phyloP scores from a whole-genome alignment of 2,888 invertebrate species.

The Spodoptera exigua region DNA sequence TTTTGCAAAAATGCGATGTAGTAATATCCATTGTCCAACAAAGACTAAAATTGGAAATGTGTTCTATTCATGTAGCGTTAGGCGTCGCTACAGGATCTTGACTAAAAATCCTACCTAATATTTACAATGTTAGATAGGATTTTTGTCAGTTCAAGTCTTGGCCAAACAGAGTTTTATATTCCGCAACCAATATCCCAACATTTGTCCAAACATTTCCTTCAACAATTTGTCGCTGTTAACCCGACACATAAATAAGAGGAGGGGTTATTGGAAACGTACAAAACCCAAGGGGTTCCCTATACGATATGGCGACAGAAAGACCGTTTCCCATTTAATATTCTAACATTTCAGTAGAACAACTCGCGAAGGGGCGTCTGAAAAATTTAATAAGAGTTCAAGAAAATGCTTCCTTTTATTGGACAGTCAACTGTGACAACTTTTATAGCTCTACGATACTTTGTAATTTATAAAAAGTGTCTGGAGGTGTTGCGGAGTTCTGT shows the following conservation, averaged over 20 bases:
- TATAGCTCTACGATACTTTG: conserved; percentile 54
- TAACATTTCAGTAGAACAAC: conserved; percentile 57
- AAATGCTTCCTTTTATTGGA: conserved; percentile 61
- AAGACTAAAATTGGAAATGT: too few species aligned
- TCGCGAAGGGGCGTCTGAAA: conserved; percentile 54
- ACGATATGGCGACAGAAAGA: conserved; percentile 47
- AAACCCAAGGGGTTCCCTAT: conserved; percentile 40
- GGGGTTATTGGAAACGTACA: conserved; percentile 44
- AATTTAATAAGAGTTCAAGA: conserved; percentile 62
- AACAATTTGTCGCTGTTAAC: conserved; percentile 42
- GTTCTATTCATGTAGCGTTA: too few species aligned
- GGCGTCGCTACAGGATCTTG: background rate
- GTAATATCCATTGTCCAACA: too few species aligned
- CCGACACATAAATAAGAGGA: conserved; percentile 48
- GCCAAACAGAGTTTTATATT: background rate
- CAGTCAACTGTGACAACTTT: conserved; percentile 57
- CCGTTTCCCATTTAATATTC: conserved; percentile 64
- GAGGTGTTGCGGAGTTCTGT: conserved; percentile 25
- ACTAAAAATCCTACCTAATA: background rate
- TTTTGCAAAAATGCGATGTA: too few species aligned
- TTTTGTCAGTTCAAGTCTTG: too few species aligned
- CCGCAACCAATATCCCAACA: background rate
- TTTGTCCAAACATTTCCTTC: conserved; percentile 33
- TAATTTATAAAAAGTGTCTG: conserved; percentile 36
- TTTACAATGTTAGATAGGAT: background rate